Evolutionary conservation across 2,888 invertebrate species (phyloP).

Genomic region (Drosophila suboccidentalis): DNA sequence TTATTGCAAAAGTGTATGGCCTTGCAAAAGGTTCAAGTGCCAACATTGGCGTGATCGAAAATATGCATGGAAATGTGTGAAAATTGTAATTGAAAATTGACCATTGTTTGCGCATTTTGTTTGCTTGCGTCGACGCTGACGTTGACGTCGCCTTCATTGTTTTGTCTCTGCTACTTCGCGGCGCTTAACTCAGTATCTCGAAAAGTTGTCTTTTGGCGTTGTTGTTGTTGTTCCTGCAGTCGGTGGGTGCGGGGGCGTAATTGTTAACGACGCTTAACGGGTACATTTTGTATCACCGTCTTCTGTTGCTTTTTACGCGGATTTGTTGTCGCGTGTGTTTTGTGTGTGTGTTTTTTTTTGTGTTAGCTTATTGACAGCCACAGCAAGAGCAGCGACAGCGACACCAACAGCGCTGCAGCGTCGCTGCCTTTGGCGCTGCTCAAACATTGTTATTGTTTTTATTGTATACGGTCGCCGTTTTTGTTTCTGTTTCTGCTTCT

Average conservation of each 20-base stretch:
- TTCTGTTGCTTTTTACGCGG: conserved; percentile 41
- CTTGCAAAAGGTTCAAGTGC: conserved; percentile 15
- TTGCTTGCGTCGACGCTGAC: conserved; percentile 48
- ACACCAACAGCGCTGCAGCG: conserved; percentile 28
- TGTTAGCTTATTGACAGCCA: conserved; percentile 53
- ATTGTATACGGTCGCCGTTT: conserved; percentile 50
- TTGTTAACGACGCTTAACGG: conserved; percentile 44
- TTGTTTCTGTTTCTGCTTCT: conserved; percentile 38
- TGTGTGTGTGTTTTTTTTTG: neutral
- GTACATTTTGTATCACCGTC: conserved; percentile 34
- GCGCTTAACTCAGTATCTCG: conserved; percentile 38
- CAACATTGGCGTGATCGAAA: conserved; percentile 28
- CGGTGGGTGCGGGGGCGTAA: conserved; percentile 46
- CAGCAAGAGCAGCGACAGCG: conserved; percentile 22
- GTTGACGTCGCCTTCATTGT: conserved; percentile 30
- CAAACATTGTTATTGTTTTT: conserved; percentile 70
- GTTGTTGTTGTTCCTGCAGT: conserved; percentile 24
- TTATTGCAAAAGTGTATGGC: conserved; percentile 41
- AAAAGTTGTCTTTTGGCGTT: conserved; percentile 57
- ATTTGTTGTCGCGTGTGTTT: conserved; percentile 64
- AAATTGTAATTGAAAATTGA: conserved; percentile 59
- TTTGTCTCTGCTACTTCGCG: conserved; percentile 18
- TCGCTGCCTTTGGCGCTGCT: conserved; percentile 40
- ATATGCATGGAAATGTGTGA: conserved; percentile 53
- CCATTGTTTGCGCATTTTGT: conserved; percentile 58